Base-by-base conservation (phyloP, 2,113 vertebrate genomes). In the Ursus arctos region DNA sequence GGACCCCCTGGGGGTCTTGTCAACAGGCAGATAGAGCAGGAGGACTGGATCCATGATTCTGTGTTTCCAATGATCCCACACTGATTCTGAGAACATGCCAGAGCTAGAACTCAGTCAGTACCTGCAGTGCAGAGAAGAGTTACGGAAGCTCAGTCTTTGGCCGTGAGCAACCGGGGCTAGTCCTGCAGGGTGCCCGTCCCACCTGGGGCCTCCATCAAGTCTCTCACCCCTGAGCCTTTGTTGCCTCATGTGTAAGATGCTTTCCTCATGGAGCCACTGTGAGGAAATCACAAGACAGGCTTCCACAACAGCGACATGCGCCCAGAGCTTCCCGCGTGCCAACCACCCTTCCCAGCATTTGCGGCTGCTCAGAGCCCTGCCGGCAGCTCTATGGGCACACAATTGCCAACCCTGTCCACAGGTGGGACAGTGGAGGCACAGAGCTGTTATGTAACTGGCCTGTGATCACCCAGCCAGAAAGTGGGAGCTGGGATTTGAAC, bases 361-460 rank as follows among this genome's bases (percentile, higher is more conserved):
- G 1, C 14, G 0, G 16, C 10, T 43, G 7, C 71, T 72, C 53
- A 28, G 26, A 51, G 51, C 7, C 61, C 43, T 82, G 33, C 40
- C 4, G 2, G 16, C 33, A 74, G 1, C 33, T 14, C 0, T 3
- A 26, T 7, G 26, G 12, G 18, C n/a, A 28, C 55, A 28, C 14
- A 33, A 1, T 16, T 3, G 12, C 14, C 10, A 26, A 3, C 55
- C 14, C 24, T 28, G 43, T 26, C 2, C 1, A 14, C 33, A 90
- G n/a, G 47, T 14, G 33, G 36, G 36, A 28, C 57, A 67, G 18
- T 0, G 0, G 6, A 84, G 71, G 80, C 57, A 24, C 28, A 47
- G 65, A 26, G 90, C 79, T n/a, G 14, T 31, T 47, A n/a, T 2
- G 3, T 33, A 12, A 74, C 11, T 7, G 67, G 76, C 63, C 49